A percentile compares a stretch with the other conserved stretches of the same genome.
phyloP scores from a whole-genome alignment of 1,140 invertebrate genomes.

The Cydia amplana region DNA sequence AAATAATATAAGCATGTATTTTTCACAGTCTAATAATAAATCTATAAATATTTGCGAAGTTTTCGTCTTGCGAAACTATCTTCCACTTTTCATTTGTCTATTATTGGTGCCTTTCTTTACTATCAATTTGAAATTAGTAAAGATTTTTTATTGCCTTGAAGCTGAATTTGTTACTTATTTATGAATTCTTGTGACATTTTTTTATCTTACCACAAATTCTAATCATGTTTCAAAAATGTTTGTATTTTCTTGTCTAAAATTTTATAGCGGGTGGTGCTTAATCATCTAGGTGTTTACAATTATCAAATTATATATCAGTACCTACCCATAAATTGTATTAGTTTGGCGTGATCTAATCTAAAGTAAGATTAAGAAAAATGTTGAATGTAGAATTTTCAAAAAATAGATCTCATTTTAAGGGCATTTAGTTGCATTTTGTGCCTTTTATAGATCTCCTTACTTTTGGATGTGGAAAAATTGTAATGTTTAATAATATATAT shows the following conservation, averaged over 20 bases:
- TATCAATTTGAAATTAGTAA: background rate
- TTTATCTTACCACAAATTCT: constrained; percentile 45
- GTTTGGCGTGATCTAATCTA: constrained; percentile 61
- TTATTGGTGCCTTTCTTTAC: background rate
- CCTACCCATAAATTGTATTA: constrained; percentile 64
- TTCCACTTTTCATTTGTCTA: background rate
- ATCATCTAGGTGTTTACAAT: constrained; percentile 52
- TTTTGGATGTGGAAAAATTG: constrained; percentile 57
- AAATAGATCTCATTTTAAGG: constrained; percentile 73
- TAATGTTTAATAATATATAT: constrained; percentile 53
- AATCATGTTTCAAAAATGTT: constrained; percentile 1
- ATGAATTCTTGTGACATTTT: constrained; percentile 43
- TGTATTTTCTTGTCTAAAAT: constrained; percentile 54
- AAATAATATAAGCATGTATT: constrained; percentile 30
- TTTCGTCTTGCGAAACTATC: background rate
- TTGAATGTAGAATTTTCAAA: constrained; percentile 66
- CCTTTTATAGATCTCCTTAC: constrained; percentile 61
- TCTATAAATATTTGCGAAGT: constrained; percentile 1
- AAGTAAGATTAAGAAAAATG: constrained; percentile 60
- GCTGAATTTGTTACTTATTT: constrained; percentile 9
- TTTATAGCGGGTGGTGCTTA: constrained; percentile 72
- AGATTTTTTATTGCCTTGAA: background rate
- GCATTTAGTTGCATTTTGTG: constrained; percentile 53
- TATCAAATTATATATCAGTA: constrained; percentile 47
- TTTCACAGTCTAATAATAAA: constrained; percentile 10